A percentile compares a stretch with the other conserved stretches of the same genome.
phyloP scores from a whole-genome alignment of 1,140 invertebrate species.

The Protaetia brevitarsis region DNA sequence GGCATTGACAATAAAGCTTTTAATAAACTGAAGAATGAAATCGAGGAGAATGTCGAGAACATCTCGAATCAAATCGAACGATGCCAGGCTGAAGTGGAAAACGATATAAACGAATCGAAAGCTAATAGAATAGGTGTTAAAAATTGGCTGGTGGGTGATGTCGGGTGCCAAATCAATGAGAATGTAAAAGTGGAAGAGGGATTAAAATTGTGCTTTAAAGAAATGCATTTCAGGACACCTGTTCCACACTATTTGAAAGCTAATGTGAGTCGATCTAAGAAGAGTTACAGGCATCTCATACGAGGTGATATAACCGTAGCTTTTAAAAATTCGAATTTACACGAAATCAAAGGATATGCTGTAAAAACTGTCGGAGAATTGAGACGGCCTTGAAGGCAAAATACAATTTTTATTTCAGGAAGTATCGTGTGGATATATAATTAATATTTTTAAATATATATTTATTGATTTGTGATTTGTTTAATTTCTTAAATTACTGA shows the following conservation, averaged over 20 bases:
- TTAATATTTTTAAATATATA: too few relatives aligned
- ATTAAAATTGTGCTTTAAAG: slow-evolving; percentile 38
- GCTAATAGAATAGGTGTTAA: slow-evolving; percentile 20
- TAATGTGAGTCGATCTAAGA: slow-evolving; percentile 25
- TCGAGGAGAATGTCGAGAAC: slow-evolving; percentile 37
- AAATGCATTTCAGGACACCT: neutral
- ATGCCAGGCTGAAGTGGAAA: slow-evolving; percentile 43
- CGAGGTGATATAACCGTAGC: slow-evolving; percentile 41
- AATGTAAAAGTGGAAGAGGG: slow-evolving; percentile 37
- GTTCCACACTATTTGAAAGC: neutral
- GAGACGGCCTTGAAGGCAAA: too few relatives aligned
- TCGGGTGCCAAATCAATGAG: slow-evolving; percentile 34
- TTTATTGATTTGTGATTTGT: too few relatives aligned
- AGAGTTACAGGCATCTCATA: slow-evolving; percentile 42
- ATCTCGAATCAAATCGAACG: slow-evolving; percentile 37
- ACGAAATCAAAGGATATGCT: slow-evolving; percentile 41
- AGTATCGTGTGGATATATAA: too few relatives aligned
- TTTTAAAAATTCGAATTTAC: slow-evolving; percentile 42
- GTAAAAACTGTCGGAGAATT: too few relatives aligned
- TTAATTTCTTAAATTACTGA: too few relatives aligned
- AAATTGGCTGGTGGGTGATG: slow-evolving; percentile 35
- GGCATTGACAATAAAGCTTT: slow-evolving; percentile 21
- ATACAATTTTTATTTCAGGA: too few relatives aligned
- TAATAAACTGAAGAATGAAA: neutral
- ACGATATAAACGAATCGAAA: slow-evolving; percentile 45